Evolutionary conservation across 2,888 invertebrate species (phyloP), one percentile per base, ranked within the genome.

Genomic region (Amitus sp.): DNA sequence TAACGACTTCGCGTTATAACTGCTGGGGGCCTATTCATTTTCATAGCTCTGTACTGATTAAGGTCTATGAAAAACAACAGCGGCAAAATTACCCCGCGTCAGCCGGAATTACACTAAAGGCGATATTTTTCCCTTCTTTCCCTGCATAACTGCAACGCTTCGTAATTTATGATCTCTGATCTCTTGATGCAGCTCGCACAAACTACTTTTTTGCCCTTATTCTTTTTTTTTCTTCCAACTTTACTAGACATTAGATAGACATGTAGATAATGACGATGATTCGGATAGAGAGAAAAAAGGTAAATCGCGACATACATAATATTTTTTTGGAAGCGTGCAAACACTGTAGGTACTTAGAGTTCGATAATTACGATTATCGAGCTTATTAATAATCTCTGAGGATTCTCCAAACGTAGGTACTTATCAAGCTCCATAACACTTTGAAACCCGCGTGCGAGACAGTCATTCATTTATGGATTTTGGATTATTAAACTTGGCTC

Each of bases 401-500:
- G 39, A 7, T 39, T 39, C 39, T 39, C 39, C 39, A 17, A 17
- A 17, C 17, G 39, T 13, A 13, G 19, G 17, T 48, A 40, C 52
- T 52, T 56, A 37, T 39, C 52, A 46, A 49, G 34, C 47, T 50
- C 42, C 19, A 62, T 62, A 53, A 62, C 56, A 57, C 46, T 56
- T 49, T 39, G 27, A 33, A 34, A 20, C 10, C 12, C 10, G 37
- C 17, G 47, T 42, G 46, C 47, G 50, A n/a, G 46, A n/a, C n/a
- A 50, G 37, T 53, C 50, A 62, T 62, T 42, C 51, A 62, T 58
- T n/a, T n/a, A 55, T 62, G 47, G 54, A 62, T 62, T 54, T 62
- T 39, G 47, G 50, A 57, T 54, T 62, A 62, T 62, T 62, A 62
- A 62, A 57, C 50, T 45, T n/a, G n/a, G n/a, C n/a, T n/a, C n/a